A percentile compares a stretch with the other conserved stretches of the same genome.
Evolutionary conservation across 37 sponge, comb jelly and placozoan species (phyloP).

Genomic region (Aplysina aerophoba): DNA sequence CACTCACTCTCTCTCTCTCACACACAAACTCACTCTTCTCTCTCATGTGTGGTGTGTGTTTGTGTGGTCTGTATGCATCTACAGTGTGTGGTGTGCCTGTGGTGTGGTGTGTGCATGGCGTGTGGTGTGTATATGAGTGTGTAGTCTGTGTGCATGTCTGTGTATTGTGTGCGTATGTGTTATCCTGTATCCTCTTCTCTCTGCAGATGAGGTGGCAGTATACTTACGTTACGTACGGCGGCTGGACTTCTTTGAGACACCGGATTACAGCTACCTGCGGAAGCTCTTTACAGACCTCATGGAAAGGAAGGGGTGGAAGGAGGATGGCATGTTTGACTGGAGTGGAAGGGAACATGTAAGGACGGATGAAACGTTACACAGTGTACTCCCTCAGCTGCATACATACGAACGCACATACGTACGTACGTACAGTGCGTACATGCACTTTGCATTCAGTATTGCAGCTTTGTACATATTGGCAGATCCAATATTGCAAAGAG

Average conservation of each 20-base stretch:
- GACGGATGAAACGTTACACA: no score
- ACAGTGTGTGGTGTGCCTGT: background rate
- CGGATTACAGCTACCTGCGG: slow-evolving; percentile 92
- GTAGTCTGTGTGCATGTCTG: background rate
- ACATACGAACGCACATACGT: no score
- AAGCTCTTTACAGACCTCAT: slow-evolving; percentile 91
- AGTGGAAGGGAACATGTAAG: slow-evolving; percentile 92
- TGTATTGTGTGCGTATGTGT: slow-evolving; percentile 14
- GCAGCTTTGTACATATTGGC: no score
- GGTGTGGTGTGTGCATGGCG: background rate
- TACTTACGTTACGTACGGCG: slow-evolving; percentile 95
- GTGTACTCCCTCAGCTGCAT: no score
- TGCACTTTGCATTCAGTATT: no score
- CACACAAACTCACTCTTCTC: no score
- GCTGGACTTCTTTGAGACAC: slow-evolving; percentile 97
- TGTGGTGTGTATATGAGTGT: background rate
- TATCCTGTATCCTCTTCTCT: background rate
- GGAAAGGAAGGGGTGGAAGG: slow-evolving; percentile 80
- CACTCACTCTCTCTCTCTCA: no score
- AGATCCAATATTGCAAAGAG: no score
- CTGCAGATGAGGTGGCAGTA: slow-evolving; percentile 89
- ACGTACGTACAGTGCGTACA: no score
- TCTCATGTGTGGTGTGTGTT: slow-evolving; percentile 12
- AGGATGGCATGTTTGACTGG: slow-evolving; percentile 97
- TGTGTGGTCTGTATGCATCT: background rate